phyloP scores from a whole-genome alignment of 2,113 vertebrate species.

The Chelonoidis abingdonii region DNA sequence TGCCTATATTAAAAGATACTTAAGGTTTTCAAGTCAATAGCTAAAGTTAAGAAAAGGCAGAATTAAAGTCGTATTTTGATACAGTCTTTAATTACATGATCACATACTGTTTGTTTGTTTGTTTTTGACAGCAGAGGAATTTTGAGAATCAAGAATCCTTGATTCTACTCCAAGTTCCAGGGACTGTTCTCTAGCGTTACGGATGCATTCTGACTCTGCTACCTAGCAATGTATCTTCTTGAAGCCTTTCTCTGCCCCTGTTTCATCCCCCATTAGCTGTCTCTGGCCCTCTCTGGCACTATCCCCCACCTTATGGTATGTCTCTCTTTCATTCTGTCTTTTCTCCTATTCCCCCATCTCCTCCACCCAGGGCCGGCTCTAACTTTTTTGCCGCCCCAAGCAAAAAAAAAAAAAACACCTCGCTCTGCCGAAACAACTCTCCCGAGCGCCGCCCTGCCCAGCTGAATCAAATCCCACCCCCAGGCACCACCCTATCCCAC shows the following conservation, averaged over 20 bases:
- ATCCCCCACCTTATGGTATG: background rate
- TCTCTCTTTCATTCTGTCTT: background rate
- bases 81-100: background rate
- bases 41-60: background rate
- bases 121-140: background rate
- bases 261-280: background rate
- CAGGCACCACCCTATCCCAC: too few species aligned
- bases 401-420: too few species aligned
- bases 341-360: background rate
- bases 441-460: too few species aligned
- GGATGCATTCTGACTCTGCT: background rate
- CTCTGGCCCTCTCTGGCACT: background rate
- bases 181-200: background rate
- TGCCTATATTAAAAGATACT: background rate
- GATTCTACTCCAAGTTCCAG: background rate
- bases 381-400: too few species aligned
- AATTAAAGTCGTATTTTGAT: background rate
- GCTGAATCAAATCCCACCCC: too few species aligned
- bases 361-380: too few species aligned
- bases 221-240: background rate
- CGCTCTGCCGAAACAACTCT: too few species aligned
- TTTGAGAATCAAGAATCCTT: background rate
- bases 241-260: background rate
- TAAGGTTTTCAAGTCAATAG: background rate
- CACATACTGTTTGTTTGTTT: background rate